Conservation (phyloP, 2,797 vertebrate genomes). For the Microctenopoma stevenorrisi region DNA sequence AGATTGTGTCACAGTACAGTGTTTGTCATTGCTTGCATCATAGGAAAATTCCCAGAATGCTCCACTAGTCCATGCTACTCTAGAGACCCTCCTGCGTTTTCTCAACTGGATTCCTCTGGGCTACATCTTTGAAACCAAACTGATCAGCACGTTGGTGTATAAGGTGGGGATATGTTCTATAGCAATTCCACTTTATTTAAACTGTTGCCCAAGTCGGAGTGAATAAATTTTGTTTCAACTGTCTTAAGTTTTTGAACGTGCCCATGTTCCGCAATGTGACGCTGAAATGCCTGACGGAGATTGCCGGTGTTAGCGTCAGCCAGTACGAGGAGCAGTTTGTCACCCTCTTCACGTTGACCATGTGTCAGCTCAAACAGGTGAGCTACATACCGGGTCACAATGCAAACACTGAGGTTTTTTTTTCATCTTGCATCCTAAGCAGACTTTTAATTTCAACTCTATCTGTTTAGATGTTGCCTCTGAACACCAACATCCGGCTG, state of each 20-base stretch:
- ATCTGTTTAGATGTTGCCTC: conserved; percentile 91
- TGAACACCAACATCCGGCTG: conserved; percentile 96
- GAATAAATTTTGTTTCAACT: neutral
- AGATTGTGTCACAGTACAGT: neutral
- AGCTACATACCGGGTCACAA: conserved; percentile 9
- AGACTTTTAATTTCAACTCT: neutral
- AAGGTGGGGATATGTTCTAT: conserved; percentile 83
- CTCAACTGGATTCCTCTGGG: conserved; percentile 98
- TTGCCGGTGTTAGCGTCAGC: conserved; percentile 95
- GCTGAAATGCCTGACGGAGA: conserved; percentile 98
- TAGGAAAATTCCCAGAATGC: conserved; percentile 98
- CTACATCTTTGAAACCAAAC: conserved; percentile 98
- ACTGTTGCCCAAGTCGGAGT: neutral
- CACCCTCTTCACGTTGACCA: conserved; percentile 95
- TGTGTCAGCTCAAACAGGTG: conserved; percentile 98
- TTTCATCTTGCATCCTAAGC: neutral
- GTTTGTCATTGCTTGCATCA: conserved; percentile 16
- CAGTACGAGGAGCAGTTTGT: conserved; percentile 98
- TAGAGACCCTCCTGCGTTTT: conserved; percentile 95
- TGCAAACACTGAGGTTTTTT: no score
- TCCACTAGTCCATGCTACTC: conserved; percentile 94
- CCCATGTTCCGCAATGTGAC: conserved; percentile 99
- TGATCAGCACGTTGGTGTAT: conserved; percentile 97
- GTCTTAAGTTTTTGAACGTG: conserved; percentile 93
- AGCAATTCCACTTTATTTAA: neutral